phyloP scores from a whole-genome alignment of 2,888 invertebrate species.

The Volucella inanis region DNA sequence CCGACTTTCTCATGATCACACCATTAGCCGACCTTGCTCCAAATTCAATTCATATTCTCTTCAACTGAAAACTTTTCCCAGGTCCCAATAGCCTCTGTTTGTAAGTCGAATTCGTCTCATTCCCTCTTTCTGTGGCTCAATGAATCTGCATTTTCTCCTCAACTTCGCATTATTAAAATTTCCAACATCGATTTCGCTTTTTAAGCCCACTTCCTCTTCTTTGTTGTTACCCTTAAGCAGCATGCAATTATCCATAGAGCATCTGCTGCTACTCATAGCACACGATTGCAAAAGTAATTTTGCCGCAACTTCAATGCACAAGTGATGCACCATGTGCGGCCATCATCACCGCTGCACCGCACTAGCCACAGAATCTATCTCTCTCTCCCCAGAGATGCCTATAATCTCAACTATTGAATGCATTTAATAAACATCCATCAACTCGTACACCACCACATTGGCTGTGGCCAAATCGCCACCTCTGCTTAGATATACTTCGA shows the following conservation, averaged over 20 bases:
- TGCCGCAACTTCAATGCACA: constrained; percentile 39
- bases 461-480: background rate
- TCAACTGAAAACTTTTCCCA: constrained; percentile 20
- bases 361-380: background rate
- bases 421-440: constrained; percentile 67
- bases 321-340: constrained; percentile 43
- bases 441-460: constrained; percentile 17
- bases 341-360: constrained; percentile 1
- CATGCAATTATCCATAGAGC: constrained; percentile 36
- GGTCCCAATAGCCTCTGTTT: constrained; percentile 11
- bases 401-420: constrained; percentile 58
- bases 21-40: constrained; percentile 50
- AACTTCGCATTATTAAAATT: constrained; percentile 38
- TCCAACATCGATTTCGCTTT: constrained; percentile 67
- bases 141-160: constrained; percentile 49
- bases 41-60: constrained; percentile 38
- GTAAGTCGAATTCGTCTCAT: background rate
- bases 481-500: constrained; percentile 53
- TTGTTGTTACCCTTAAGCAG: constrained; percentile 49
- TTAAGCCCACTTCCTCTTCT: constrained; percentile 60
- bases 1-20: constrained; percentile 50
- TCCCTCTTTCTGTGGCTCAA: background rate
- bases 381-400: constrained; percentile 37
- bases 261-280: constrained; percentile 34
- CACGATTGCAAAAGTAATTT: constrained; percentile 65